These are phyloP conservation scores for Lutjanus argentimaculatus DNA, from an alignment of 2,797 vertebrate genomes.

Conservation along the genomic window DNA sequence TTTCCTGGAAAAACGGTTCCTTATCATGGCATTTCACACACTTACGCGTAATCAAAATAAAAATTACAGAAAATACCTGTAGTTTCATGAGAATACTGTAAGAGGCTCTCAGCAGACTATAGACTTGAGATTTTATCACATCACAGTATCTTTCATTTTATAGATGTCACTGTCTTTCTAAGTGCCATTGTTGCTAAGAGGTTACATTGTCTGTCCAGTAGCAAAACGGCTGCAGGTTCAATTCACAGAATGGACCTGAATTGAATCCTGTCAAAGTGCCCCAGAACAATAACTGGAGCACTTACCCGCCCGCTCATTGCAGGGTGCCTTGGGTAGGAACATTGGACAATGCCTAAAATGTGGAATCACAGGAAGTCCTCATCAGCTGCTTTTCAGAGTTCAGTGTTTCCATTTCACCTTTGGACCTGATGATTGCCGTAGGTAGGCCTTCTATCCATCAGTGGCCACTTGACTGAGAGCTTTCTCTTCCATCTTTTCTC, in stretches of 20 bases:
- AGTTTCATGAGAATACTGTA: not conserved
- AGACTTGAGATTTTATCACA: constrained; percentile 40
- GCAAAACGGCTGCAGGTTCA: constrained; percentile 35
- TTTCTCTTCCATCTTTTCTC: constrained; percentile 42
- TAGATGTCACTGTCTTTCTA: constrained; percentile 32
- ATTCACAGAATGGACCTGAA: constrained; percentile 19
- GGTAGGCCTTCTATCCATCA: constrained; percentile 37
- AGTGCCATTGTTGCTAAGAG: constrained; percentile 24
- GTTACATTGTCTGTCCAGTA: not conserved
- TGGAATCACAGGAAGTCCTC: constrained; percentile 19
- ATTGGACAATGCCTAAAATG: constrained; percentile 43
- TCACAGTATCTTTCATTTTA: constrained; percentile 30
- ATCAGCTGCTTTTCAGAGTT: constrained; percentile 45
- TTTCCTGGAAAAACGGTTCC: no score
- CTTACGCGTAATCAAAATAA: no score
- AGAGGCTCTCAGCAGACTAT: constrained; percentile 24
- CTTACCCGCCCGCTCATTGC: constrained; percentile 16
- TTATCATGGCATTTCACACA: no score
- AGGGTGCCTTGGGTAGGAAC: constrained; percentile 19
- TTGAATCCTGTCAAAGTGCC: constrained; percentile 29
- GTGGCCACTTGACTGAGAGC: constrained; percentile 30
- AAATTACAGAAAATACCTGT: not conserved
- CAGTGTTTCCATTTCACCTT: constrained; percentile 46
- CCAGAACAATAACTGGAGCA: constrained; percentile 24
- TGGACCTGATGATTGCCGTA: constrained; percentile 33